Evolutionary conservation across 2,888 invertebrate species (phyloP), one percentile per base, ranked within the genome.

Genomic region (Urechis unicinctus): DNA sequence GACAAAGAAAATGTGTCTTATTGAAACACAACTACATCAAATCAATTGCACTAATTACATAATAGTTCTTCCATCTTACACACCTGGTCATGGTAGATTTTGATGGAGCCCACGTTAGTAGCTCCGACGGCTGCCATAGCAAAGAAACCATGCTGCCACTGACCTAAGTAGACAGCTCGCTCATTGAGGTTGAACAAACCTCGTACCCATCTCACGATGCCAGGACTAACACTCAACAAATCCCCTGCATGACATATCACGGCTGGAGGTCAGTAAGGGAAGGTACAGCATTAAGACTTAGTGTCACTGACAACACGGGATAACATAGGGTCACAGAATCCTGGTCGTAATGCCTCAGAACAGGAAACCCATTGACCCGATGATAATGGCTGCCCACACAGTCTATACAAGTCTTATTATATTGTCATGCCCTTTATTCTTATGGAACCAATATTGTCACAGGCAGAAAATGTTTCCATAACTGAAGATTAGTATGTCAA

Each of bases 101-200:
- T 87, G 59, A 96, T 91, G 0, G 93, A 93, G 0, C 98, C 97
- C 1, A 98, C 98, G 74, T 97, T 98, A 0, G 97, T 98, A 0
- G 98, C 98, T 68, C 90, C 98, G 1, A 98, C 95, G 1, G 97
- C 94, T 0, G 94, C 88, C 82, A 95, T 89, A 42, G 95, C 93
- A 80, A 98, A 98, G 81, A 96, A 98, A 0, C 98, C 98, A 73
- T 95, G 85, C 61, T 86, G 80, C 96, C 96, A 97, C 62, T 86
- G 83, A 0, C 97, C 97, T 50, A 89, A 78, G 69, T 96, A 96
- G 0, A 91, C 86, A 0, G 88, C 96, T 61, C 97, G 82, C 78
- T 98, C 98, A 71, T 98, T 98, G 58, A 96, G 82, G 21, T 89
- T 88, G 75, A 98, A 97, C 51, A 98, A 79, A 13, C 92, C 91